Percentiles rank a stretch among this genome's conserved stretches.
Conservation (phyloP, 2,113 vertebrate species). For the Heliornis fulica region DNA sequence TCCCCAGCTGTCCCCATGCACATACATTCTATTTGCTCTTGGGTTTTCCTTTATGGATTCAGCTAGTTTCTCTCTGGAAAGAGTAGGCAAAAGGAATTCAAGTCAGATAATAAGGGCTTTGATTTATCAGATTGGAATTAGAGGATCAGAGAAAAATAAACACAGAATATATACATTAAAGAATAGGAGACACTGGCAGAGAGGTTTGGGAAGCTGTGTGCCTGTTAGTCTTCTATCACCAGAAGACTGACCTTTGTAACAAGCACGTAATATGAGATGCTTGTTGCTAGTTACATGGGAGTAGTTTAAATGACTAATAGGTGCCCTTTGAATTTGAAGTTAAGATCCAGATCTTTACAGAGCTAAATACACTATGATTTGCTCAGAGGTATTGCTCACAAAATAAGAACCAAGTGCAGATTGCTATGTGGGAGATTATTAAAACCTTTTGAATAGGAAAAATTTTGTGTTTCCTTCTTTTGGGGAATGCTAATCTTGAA, state of each 20-base stretch:
- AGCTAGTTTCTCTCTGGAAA: background rate
- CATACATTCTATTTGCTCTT: background rate
- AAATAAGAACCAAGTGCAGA: background rate
- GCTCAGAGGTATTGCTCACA: background rate
- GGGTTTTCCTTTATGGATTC: background rate
- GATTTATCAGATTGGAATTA: background rate
- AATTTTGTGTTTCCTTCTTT: background rate
- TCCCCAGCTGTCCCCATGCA: background rate
- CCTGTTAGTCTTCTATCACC: background rate
- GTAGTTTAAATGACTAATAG: background rate
- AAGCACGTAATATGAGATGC: background rate
- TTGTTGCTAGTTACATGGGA: background rate
- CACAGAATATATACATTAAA: background rate
- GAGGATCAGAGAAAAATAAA: background rate
- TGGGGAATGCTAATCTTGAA: background rate
- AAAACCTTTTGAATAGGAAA: background rate
- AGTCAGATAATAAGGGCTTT: background rate
- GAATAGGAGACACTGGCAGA: background rate
- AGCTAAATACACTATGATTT: background rate
- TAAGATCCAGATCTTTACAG: background rate
- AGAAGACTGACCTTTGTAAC: conserved; percentile 27
- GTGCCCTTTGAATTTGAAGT: conserved; percentile 3
- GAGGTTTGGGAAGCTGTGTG: background rate
- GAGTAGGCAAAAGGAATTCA: background rate
- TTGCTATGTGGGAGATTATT: background rate